Base-by-base conservation (phyloP, 2,797 vertebrate genomes). In the Macroramphosus scolopax region DNA sequence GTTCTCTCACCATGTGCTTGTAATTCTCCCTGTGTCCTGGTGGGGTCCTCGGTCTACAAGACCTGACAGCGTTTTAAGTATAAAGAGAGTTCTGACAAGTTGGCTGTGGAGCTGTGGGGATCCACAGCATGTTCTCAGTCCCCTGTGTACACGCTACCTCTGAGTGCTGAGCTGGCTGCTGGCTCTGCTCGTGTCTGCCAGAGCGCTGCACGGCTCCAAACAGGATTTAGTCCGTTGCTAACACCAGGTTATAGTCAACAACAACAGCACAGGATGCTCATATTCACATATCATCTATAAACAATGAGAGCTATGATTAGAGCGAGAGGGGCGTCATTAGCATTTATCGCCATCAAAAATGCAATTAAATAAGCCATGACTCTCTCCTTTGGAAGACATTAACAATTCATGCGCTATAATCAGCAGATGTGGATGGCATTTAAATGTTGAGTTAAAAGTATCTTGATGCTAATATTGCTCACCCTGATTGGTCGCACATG, bases 71-170 rank as follows among this genome's bases (percentile, higher is more conserved):
- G n/a, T 51, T n/a, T 2, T 6, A 18, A 10, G 52, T 28, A 17
- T 17, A 33, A 33, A 75, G 71, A 58, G 68, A 49, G 65, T 57
- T 76, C 67, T 77, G 74, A 80, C 77, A 77, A 30, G 67, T 68
- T 69, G 69, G 26, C 68, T 71, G 68, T 61, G 82, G 63, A 72
- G 68, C 73, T 72, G 74, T 56, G 56, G 80, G 78, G 78, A 56
- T 70, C 64, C 77, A 74, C 79, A 75, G 75, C 75, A 64, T 82
- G 77, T 53, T 78, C 65, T 57, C 61, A 61, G 77, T 73, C 71
- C 77, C 73, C 68, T 68, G 75, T 77, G 82, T 69, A 78, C 83
- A 80, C 77, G 77, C 81, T 80, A 63, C 79, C 78, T 80, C 72
- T 59, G 73, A 75, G 73, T 77, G 75, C 79, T 83, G 79, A 80